Evolutionary conservation across 2,888 invertebrate genomes (phyloP), one percentile per base, ranked within the genome.

Genomic region (Lumbricus terrestris): DNA sequence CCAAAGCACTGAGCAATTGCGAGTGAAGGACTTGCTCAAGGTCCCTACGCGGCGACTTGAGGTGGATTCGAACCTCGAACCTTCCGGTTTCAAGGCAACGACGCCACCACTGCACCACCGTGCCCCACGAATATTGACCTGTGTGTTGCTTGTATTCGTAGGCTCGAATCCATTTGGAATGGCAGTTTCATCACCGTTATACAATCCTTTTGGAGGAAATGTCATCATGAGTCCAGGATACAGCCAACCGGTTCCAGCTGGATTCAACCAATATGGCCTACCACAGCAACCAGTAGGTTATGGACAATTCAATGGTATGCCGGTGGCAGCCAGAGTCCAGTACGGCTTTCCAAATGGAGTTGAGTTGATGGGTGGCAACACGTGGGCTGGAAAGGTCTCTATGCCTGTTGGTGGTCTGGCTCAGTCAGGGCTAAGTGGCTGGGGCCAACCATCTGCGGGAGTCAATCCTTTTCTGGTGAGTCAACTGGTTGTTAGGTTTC

Each of bases 131-230:
- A n/a, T n/a, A n/a, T n/a, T n/a, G n/a, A n/a, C n/a, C n/a, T n/a
- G 8, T 69, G 29, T 69, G 3, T 69, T 8, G 13, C 69, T 69
- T 29, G 69, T 11, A 29, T 69, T 69, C 11, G 20, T 16, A 85
- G 85, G 85, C 0, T 85, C 85, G 13, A 85, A 85, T 85, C 85
- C 85, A 6, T 85, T 85, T 85, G 85, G 35, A 37, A 85, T 85
- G 34, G 34, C 85, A 35, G 34, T 35, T 37, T 35, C 85, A 37
- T 85, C 85, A 37, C 85, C 34, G 2, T 18, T 85, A 35, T 85
- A 85, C 85, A 85, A 85, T 85, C 85, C 85, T 35, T 85, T 85
- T 37, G 85, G 23, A 23, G 85, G 85, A 37, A 85, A 85, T 29
- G 20, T 85, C 85, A 33, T 85, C 15, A 85, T 85, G 85, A 37